phyloP scores from a whole-genome alignment of 92 coral and sea anemone genomes.

The Porites cylindrica region DNA sequence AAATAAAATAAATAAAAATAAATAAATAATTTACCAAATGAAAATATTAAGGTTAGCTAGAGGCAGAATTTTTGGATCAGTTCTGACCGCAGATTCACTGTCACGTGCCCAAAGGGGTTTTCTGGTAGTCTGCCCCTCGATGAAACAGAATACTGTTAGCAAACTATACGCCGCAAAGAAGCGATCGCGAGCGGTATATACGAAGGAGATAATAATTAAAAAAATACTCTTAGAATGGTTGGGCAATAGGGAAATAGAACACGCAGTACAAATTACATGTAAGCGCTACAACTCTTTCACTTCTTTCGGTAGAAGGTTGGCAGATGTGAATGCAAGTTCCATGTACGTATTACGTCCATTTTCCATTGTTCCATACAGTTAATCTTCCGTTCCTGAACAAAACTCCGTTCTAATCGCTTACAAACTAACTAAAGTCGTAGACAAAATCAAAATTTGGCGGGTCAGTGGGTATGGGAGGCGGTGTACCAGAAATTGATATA shows the following conservation, averaged over 20 bases:
- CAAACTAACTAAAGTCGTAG: conserved; percentile 78
- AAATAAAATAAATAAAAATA: too few relatives aligned
- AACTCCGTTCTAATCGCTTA: not conserved
- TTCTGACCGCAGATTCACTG: not conserved
- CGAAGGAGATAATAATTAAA: too few relatives aligned
- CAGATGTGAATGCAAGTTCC: too few relatives aligned
- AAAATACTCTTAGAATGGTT: too few relatives aligned
- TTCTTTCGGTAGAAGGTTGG: too few relatives aligned
- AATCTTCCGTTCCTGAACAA: not conserved
- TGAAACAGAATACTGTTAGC: not conserved
- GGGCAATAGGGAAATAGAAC: too few relatives aligned
- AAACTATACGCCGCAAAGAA: not conserved
- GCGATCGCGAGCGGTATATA: not conserved
- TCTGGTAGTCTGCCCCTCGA: not conserved
- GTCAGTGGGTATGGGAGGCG: conserved; percentile 87
- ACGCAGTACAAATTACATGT: too few relatives aligned
- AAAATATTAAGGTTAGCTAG: not conserved
- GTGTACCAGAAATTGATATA: conserved; percentile 82
- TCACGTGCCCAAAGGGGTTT: not conserved
- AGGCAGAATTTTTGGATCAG: not conserved
- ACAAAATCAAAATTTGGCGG: conserved; percentile 95
- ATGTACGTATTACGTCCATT: too few relatives aligned
- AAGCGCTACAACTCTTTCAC: too few relatives aligned
- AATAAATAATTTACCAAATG: not conserved
- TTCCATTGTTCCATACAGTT: too few relatives aligned